These are phyloP conservation scores for Ectropis grisescens DNA, from an alignment of 1,140 invertebrate genomes.

Conservation along the genomic window DNA sequence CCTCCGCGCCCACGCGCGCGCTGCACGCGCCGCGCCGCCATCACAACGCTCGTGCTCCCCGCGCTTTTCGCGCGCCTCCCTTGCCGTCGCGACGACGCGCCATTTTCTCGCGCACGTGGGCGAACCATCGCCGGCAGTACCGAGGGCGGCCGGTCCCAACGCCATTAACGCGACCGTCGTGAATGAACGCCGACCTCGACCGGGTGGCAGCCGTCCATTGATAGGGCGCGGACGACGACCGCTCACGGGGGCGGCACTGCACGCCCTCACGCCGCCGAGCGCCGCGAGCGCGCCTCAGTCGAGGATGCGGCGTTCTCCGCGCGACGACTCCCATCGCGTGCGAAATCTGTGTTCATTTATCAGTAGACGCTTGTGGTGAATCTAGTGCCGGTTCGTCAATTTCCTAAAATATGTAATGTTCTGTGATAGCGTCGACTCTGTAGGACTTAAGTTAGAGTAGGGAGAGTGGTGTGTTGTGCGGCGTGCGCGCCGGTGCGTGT, in stretches of 20 bases:
- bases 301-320: constrained; percentile 56
- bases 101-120: constrained; percentile 66
- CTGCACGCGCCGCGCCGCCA: constrained; percentile 23
- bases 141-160: constrained; percentile 46
- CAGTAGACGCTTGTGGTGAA: constrained; percentile 47
- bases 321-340: constrained; percentile 51
- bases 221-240: constrained; percentile 51
- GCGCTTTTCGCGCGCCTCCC: constrained; percentile 57
- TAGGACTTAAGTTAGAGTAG: constrained; percentile 29
- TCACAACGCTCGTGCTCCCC: constrained; percentile 47
- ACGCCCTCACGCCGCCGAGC: constrained; percentile 31
- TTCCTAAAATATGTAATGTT: constrained; percentile 45
- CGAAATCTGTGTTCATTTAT: constrained; percentile 64
- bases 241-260: constrained; percentile 47
- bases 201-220: constrained; percentile 56
- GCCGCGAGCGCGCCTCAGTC: constrained; percentile 32
- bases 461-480: constrained; percentile 22
- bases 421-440: constrained; percentile 58
- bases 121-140: constrained; percentile 36
- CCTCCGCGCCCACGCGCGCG: constrained; percentile 48
- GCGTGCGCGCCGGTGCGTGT: constrained; percentile 14
- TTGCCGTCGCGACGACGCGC: constrained; percentile 58
- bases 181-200: constrained; percentile 64
- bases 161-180: constrained; percentile 63
- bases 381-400: constrained; percentile 29